phyloP scores from a whole-genome alignment of 2,888 invertebrate genomes.

The Dusona sp. region DNA sequence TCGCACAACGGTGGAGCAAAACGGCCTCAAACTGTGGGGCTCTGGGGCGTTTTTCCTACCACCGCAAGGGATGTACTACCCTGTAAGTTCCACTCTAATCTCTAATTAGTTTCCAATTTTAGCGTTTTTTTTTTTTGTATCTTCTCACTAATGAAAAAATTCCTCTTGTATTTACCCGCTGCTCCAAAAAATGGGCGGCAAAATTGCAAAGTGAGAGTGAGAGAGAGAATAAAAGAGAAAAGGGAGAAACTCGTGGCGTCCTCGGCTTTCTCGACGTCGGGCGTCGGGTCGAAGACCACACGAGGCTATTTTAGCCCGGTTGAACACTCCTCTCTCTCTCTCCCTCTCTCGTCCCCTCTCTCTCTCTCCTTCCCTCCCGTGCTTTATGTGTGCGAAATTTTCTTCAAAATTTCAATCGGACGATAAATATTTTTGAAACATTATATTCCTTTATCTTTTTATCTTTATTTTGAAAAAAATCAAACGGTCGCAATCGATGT shows the following conservation, averaged over 20 bases:
- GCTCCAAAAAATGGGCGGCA: constrained; percentile 11
- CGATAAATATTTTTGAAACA: not conserved
- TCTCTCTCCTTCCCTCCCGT: not conserved
- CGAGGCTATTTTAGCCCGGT: constrained; percentile 71
- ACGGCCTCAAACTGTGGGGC: constrained; percentile 98
- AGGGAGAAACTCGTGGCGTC: constrained; percentile 63
- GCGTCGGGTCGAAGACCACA: constrained; percentile 72
- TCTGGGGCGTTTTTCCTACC: constrained; percentile 98
- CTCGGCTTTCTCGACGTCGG: constrained; percentile 64
- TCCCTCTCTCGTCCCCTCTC: constrained; percentile 32
- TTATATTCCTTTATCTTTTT: not conserved
- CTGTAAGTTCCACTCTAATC: constrained; percentile 89
- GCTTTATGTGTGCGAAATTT: not conserved
- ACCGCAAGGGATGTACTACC: constrained; percentile 98
- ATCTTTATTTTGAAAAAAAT: not conserved
- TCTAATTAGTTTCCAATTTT: not conserved
- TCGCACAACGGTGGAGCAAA: constrained; percentile 85
- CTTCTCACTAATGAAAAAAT: not conserved
- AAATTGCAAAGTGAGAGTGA: constrained; percentile 8
- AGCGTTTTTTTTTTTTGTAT: constrained; percentile 5
- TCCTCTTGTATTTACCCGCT: no score
- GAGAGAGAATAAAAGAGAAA: constrained; percentile 8
- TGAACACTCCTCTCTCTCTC: constrained; percentile 44
- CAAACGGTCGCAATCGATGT: not conserved
- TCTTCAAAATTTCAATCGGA: not conserved